Evolutionary conservation across 1,140 invertebrate genomes (phyloP), one percentile per base, ranked within the genome.

Genomic region (Drosophila trapezifrons): DNA sequence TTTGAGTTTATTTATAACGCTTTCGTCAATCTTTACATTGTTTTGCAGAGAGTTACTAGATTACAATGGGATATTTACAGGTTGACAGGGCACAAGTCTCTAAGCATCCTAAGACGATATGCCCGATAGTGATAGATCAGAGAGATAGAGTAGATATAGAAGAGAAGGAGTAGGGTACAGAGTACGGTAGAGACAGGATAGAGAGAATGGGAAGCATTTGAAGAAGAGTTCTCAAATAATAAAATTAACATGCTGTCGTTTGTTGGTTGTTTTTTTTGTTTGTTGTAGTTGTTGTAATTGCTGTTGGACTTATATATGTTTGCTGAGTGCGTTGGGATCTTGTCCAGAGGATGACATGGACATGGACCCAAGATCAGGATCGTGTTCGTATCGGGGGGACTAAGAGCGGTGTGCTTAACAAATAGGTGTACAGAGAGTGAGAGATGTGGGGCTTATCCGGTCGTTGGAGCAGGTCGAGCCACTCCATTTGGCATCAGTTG

Each of bases 1-100:
- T 22, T 74, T 71, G 76, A 58, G 38, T 89, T 89, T 89, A 89
- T 89, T 89, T 78, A 89, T 89, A 89, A 80, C 80, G 66, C 29
- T 89, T 89, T 89, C 74, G 77, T 89, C 84, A 89, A 89, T 89
- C 78, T 89, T 89, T 84, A 82, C 82, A 89, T 89, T 89, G 84
- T 89, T 54, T 54, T 89, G 84, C 84, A 80, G 76, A 80, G 51
- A 54, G 51, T 84, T 71, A 72, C 77, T 89, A 80, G 47, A 80
- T 29, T 81, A 74, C 77, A 87, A 70, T 70, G 32, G 40, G 73
- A 59, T 83, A 83, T 89, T 57, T 89, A 83, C 84, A 83, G 57
- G 59, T 22, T 65, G 73, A 42, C 37, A 37, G 45, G 51, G 43
- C 59, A 55, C 20, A 13, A 2, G 4, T 29, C 1, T 5, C 8